Percentiles rank a stretch among this genome's conserved stretches.
Evolutionary conservation across 2,113 vertebrate genomes (phyloP).

Genomic region (Lycocorax pyrrhopterus): DNA sequence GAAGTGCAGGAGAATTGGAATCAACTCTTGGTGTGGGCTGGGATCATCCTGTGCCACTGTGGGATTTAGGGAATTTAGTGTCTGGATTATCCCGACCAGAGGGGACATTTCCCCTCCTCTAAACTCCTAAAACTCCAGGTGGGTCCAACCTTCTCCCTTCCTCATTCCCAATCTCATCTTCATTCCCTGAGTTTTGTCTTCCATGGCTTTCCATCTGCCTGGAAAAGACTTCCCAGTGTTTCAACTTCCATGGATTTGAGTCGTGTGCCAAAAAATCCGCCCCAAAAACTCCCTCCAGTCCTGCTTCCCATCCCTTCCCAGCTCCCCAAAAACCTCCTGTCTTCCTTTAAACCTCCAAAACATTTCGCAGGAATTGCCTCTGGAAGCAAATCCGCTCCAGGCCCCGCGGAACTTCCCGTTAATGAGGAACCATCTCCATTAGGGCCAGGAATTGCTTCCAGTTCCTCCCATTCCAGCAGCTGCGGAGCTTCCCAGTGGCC

Average conservation of each 20-base stretch:
- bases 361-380: not conserved
- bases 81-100: rapidly evolving
- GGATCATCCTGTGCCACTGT: rapidly evolving
- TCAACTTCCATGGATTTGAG: not conserved
- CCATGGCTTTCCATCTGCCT: rapidly evolving
- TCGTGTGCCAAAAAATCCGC: rapidly evolving
- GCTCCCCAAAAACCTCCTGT: not conserved
- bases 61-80: not conserved
- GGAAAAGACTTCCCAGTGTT: not conserved
- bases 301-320: not conserved
- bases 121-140: not conserved
- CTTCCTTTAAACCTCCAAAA: not conserved
- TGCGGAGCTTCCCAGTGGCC: not conserved
- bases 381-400: not conserved
- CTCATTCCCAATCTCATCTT: not conserved
- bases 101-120: not conserved
- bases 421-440: not conserved
- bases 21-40: rapidly evolving
- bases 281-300: not conserved
- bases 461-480: not conserved
- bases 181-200: rapidly evolving
- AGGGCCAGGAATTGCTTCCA: not conserved
- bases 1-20: not conserved
- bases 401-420: rapidly evolving
- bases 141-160: not conserved